These are phyloP conservation scores for Lochmaea capreae DNA, from an alignment of 2,888 invertebrate species.

Conservation along the genomic window DNA sequence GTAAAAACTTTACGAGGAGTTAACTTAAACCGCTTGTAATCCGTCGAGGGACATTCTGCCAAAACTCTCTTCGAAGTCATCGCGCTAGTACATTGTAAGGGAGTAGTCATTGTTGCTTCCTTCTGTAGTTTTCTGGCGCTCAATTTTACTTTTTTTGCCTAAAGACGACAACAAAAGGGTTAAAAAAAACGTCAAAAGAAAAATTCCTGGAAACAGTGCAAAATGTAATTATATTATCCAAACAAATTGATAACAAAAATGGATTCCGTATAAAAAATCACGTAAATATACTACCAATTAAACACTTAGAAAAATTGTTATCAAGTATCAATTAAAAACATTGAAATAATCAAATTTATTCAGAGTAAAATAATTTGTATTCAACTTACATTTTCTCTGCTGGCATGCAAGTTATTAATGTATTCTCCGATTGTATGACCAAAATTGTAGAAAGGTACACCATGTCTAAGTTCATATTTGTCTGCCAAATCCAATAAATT, in stretches of 20 bases:
- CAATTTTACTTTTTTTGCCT: constrained; percentile 68
- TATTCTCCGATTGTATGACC: constrained; percentile 74
- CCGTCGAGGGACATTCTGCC: not conserved
- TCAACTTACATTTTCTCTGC: constrained; percentile 67
- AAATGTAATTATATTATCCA: not conserved
- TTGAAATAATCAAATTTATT: not conserved
- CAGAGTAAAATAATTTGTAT: not conserved
- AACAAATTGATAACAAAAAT: too few relatives aligned
- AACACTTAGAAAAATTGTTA: not conserved
- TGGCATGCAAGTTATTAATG: constrained; percentile 73
- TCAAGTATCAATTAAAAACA: not conserved
- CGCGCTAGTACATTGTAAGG: not conserved
- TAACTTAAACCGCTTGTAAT: not conserved
- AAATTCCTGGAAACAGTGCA: not conserved
- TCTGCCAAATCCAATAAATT: constrained; percentile 71
- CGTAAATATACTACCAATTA: too few relatives aligned
- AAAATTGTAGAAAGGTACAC: constrained; percentile 71
- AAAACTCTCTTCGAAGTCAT: not conserved
- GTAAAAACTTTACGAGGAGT: constrained; percentile 6
- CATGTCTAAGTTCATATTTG: constrained; percentile 69
- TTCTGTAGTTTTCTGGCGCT: constrained; percentile 56
- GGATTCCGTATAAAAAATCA: too few relatives aligned
- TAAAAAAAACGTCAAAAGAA: not conserved
- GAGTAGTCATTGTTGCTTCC: not conserved
- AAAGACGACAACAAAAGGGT: constrained; percentile 45